Percentiles rank a stretch among this genome's conserved stretches.
These are phyloP conservation scores for Helicoverpa zea DNA, from an alignment of 1,140 invertebrate species.

Conservation along the genomic window DNA sequence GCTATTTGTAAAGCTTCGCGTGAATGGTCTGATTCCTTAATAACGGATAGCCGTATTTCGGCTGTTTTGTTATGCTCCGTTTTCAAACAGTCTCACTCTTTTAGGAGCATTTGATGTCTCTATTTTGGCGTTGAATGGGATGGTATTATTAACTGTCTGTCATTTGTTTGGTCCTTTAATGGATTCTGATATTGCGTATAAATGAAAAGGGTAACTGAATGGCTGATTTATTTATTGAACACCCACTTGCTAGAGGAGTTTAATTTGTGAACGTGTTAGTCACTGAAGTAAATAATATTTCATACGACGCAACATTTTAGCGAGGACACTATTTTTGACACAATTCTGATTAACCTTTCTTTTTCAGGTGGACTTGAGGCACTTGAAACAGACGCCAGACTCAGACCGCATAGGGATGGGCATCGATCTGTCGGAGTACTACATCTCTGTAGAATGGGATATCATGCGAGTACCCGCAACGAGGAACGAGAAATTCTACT, in stretches of 20 bases:
- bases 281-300: no score
- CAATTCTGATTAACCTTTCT: conserved; percentile 49
- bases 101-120: conserved; percentile 8
- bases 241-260: no score
- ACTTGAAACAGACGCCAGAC: conserved; percentile 93
- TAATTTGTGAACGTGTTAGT: no score
- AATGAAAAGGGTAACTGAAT: no score
- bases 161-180: conserved; percentile 10
- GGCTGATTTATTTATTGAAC: no score
- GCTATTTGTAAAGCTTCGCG: conserved; percentile 53
- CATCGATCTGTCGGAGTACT: conserved; percentile 97
- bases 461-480: conserved; percentile 96
- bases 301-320: no score
- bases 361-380: conserved; percentile 94
- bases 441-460: conserved; percentile 99
- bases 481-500: conserved; percentile 96
- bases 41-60: conserved; percentile 51
- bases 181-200: neutral
- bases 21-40: conserved; percentile 62
- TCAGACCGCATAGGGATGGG: conserved; percentile 95
- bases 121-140: conserved; percentile 13
- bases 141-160: neutral
- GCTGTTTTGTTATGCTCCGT: conserved; percentile 45
- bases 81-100: conserved; percentile 44
- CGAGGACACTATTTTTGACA: neutral